Evolutionary conservation across 2,113 vertebrate genomes (phyloP).

Genomic region (Sciurus niger): DNA sequence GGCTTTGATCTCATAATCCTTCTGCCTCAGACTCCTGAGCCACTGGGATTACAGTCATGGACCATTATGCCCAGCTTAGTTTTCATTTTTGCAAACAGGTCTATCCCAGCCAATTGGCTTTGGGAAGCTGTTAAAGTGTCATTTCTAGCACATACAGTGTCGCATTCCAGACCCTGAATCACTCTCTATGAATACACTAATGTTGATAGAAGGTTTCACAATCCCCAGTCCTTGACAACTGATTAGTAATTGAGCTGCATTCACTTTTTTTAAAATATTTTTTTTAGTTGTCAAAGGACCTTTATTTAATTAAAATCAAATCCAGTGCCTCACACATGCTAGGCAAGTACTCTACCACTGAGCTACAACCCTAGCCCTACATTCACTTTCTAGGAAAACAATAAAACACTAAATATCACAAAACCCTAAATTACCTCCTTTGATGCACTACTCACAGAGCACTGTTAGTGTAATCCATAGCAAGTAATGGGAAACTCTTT

Average conservation of each 20-base stretch:
- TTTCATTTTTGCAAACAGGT: constrained; percentile 56
- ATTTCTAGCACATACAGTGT: constrained; percentile 39
- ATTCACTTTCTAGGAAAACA: constrained; percentile 47
- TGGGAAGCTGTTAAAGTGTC: constrained; percentile 1
- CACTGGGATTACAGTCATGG: no score
- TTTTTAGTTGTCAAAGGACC: no score
- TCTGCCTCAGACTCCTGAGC: no score
- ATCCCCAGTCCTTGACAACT: constrained; percentile 37
- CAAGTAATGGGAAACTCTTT: neutral
- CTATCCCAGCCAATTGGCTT: constrained; percentile 46
- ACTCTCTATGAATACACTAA: constrained; percentile 27
- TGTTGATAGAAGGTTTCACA: constrained; percentile 14
- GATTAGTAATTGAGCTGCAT: constrained; percentile 46
- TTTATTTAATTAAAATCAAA: no score
- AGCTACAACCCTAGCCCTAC: neutral
- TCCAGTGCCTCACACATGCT: no score
- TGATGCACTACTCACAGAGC: constrained; percentile 27
- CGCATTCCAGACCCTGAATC: neutral
- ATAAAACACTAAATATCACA: constrained; percentile 44
- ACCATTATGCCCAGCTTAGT: neutral
- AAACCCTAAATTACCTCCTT: constrained; percentile 49
- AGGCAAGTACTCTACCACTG: no score
- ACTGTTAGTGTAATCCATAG: neutral
- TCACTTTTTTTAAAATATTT: neutral
- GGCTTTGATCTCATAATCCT: no score